Base-by-base conservation (phyloP, 1,140 invertebrate species). In the Hyles euphorbiae region DNA sequence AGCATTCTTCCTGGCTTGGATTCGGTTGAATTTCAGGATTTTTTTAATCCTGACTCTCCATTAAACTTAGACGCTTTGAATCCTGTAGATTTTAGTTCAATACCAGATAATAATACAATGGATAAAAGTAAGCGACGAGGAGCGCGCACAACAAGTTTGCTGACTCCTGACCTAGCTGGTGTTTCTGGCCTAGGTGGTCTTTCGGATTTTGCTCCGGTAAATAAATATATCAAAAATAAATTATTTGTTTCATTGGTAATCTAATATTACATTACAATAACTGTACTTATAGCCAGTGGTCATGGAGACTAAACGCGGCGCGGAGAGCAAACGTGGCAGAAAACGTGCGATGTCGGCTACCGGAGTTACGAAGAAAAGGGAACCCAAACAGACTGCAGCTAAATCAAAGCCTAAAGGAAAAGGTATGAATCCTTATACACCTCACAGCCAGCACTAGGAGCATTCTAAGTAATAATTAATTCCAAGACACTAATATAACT, bases 271-370 rank as follows among this genome's bases (percentile, higher is more conserved):
- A 34, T 34, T 34, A 34, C 5, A 52, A 52, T 34, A 52, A 34
- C 22, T 22, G 22, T 22, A 22, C 22, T 40, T 40, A 3, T 40
- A 40, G 36, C 36, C 36, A 5, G 36, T 5, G 36, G 36, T 8
- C 4, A 8, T 40, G 36, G 36, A 40, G 4, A 5, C 8, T 36
- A 72, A 76, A 61, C 61, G 71, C 3, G 67, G 60, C 4, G 52
- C 44, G 7, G 71, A 72, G 2, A 76, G 75, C 34, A 75, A 73
- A 53, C 74, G 81, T 32, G 81, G 81, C 3, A 70, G 81, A 12
- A 85, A 87, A 55, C 67, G 79, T 3, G 81, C 81, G 0, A 63
- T 78, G 3, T 87, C 81, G 2, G 70, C 74, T n/a, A 81, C 77
- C 1, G 78, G 74, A 0, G 43, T 78, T 1, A 59, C 3, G 72